Evolutionary conservation across 1,140 invertebrate genomes (phyloP).

Genomic region (Calosoma granatense): DNA sequence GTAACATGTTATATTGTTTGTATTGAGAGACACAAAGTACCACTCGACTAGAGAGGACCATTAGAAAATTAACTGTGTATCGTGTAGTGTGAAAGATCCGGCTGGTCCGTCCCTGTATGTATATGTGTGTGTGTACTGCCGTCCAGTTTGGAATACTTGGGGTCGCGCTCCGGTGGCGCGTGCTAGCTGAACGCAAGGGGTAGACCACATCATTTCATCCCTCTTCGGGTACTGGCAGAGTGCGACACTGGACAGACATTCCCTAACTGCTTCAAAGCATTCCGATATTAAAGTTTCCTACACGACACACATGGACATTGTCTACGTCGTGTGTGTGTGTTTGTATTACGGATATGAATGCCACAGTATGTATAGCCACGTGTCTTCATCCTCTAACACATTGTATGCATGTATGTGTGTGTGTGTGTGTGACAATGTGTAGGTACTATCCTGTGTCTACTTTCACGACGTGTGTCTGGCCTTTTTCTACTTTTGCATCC

Average conservation of each 20-base stretch:
- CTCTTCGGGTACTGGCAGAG: background rate
- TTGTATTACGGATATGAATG: background rate
- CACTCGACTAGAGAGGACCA: no score
- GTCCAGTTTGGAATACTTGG: background rate
- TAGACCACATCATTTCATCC: background rate
- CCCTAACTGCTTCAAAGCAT: background rate
- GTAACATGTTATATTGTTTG: no score
- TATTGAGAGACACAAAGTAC: no score
- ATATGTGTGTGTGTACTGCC: no score
- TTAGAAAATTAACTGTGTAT: no score
- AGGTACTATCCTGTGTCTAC: no score
- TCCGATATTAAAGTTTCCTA: conserved; percentile 1
- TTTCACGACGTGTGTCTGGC: no score
- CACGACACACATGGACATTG: background rate
- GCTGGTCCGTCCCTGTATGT: no score
- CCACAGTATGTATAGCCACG: background rate
- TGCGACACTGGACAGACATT: conserved; percentile 5
- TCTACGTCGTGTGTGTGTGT: background rate
- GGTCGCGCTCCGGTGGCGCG: background rate
- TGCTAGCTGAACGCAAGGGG: background rate
- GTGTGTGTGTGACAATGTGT: background rate
- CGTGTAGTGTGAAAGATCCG: no score
- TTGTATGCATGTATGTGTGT: background rate
- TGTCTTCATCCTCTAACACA: no score
- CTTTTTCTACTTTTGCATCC: no score